Conservation (phyloP, 2,797 vertebrate genomes). For the Peromyscus melanophrys region DNA sequence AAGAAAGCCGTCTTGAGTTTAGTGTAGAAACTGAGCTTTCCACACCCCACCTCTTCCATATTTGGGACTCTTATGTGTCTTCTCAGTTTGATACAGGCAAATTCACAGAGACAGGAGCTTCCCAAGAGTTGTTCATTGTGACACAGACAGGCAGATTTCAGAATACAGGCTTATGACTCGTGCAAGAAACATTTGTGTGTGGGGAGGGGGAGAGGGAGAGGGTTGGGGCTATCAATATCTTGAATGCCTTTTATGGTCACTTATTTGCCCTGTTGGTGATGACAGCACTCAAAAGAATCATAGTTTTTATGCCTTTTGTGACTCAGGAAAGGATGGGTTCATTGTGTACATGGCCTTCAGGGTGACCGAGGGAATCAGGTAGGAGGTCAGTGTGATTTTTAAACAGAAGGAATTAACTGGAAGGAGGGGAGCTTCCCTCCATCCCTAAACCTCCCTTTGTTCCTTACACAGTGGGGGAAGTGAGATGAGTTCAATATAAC, state of each 20-base stretch:
- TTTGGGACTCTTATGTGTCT: neutral
- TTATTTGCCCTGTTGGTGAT: slow-evolving; percentile 49
- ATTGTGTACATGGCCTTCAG: neutral
- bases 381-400: neutral
- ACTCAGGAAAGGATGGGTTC: slow-evolving; percentile 21
- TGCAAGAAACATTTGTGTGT: slow-evolving; percentile 21
- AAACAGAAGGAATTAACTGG: neutral
- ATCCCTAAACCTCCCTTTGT: neutral
- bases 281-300: neutral
- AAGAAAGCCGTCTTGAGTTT: neutral
- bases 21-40: neutral
- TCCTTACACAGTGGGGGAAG: neutral
- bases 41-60: neutral
- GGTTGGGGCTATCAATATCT: neutral
- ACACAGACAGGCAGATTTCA: slow-evolving; percentile 24
- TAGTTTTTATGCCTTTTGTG: neutral
- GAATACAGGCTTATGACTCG: slow-evolving; percentile 27
- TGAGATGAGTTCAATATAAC: neutral
- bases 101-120: neutral
- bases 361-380: neutral
- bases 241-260: slow-evolving; percentile 37
- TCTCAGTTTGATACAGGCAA: neutral
- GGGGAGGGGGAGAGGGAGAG: neutral
- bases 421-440: neutral
- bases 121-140: slow-evolving; percentile 11